These are phyloP conservation scores for Prinia subflava DNA, from an alignment of 2,113 vertebrate species.

Conservation along the genomic window DNA sequence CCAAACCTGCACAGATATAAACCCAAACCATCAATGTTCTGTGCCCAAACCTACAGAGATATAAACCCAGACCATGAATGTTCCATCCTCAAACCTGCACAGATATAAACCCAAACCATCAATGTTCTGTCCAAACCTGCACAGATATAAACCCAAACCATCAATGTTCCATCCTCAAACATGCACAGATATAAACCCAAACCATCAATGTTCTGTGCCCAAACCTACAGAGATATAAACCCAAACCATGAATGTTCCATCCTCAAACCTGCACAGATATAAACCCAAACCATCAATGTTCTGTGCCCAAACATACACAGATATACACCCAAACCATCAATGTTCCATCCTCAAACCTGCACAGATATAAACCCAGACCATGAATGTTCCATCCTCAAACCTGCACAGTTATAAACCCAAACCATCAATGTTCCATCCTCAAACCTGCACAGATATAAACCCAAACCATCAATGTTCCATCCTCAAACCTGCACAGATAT, in stretches of 20 bases:
- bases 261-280: constrained; percentile 73
- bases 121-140: not conserved
- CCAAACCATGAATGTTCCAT: constrained; percentile 84
- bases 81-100: constrained; percentile 77
- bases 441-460: not conserved
- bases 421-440: constrained; percentile 62
- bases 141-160: constrained; percentile 24
- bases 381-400: no score
- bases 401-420: constrained; percentile 60
- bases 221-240: not conserved
- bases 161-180: not conserved
- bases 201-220: constrained; percentile 72
- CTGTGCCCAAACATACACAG: constrained; percentile 81
- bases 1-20: constrained; percentile 73
- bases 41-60: constrained; percentile 76
- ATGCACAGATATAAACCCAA: not conserved
- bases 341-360: constrained; percentile 83
- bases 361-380: no score
- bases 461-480: constrained; percentile 55
- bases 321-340: constrained; percentile 76
- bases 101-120: constrained; percentile 69
- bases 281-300: constrained; percentile 74
- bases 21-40: constrained; percentile 83
- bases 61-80: constrained; percentile 72
- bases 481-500: not conserved